Percentiles rank a stretch among this genome's conserved stretches.
These are phyloP conservation scores for Synergus japonicus DNA, from an alignment of 2,888 invertebrate species.

Conservation along the genomic window DNA sequence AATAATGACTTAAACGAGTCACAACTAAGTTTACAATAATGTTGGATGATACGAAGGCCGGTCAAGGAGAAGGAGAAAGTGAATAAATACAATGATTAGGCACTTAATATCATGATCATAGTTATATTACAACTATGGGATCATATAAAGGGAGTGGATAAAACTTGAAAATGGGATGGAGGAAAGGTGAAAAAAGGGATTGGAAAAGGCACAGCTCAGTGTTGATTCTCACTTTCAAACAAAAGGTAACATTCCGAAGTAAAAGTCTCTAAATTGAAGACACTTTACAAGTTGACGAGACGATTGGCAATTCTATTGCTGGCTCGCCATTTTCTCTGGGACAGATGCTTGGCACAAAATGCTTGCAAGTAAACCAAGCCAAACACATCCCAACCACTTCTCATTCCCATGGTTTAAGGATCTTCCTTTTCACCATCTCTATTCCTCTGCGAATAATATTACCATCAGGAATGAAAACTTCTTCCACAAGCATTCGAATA, in stretches of 20 bases:
- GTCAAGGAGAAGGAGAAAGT: too few relatives aligned
- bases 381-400: constrained; percentile 45
- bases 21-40: too few relatives aligned
- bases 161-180: too few relatives aligned
- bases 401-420: constrained; percentile 45
- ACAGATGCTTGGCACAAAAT: constrained; percentile 39
- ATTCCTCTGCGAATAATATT: constrained; percentile 45
- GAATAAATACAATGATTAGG: too few relatives aligned
- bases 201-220: too few relatives aligned
- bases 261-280: neutral
- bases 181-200: too few relatives aligned
- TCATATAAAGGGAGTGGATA: too few relatives aligned
- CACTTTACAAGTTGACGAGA: neutral
- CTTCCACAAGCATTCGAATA: constrained; percentile 15
- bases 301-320: constrained; percentile 6
- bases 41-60: too few relatives aligned
- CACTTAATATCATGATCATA: too few relatives aligned
- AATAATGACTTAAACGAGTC: too few relatives aligned
- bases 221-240: neutral
- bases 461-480: constrained; percentile 39
- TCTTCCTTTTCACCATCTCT: constrained; percentile 41
- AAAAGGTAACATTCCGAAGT: neutral
- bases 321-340: constrained; percentile 2
- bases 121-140: too few relatives aligned
- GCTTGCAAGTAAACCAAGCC: constrained; percentile 49